Evolutionary conservation across 2,113 vertebrate genomes (phyloP), one percentile per base, ranked within the genome.

Genomic region (Tiliqua scincoides): DNA sequence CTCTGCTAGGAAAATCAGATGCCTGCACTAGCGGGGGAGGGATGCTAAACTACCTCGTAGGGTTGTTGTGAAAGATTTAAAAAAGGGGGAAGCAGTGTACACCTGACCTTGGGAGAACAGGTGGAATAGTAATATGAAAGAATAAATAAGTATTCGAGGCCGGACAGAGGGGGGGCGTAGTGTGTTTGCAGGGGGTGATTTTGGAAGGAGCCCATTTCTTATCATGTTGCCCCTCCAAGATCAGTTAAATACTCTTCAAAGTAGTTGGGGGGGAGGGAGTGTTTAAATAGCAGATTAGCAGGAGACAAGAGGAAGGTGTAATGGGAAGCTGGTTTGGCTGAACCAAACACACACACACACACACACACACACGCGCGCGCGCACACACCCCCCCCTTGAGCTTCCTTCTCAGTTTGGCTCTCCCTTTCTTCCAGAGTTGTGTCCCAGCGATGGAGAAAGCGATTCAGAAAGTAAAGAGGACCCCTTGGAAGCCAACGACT

Each of bases 381-480:
- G 35, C 21, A 4, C 18, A 10, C 7, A 52, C 54, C 18, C 8
- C 75, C 25, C 17, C 30, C 30, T 6, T 37, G 35, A 14, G 4
- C 27, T 6, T 3, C 79, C 15, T 32, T 23, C 9, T 70, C 4
- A 7, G 14, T 15, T 0, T 40, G 2, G 32, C 23, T 61, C 86
- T 30, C 85, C n/a, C 61, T 72, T 84, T 40, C 62, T 71, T 91
- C 15, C 89, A 99, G 98, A 98, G 94, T 96, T 98, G 91, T 98
- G 98, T 10, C 98, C 98, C 94, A 99, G 98, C 88, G 98, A 99
- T 12, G 98, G 97, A 2, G 98, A 99, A 85, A 99, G 98, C 89
- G 99, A 99, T 32, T 97, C 98, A 0, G 99, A 99, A 85, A 98
- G 98, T 84, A 99, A 99, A 93, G 98, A 99, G 43, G 98, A 97